Evolutionary conservation across 1,140 invertebrate genomes (phyloP).

Genomic region (Cherax destructor): DNA sequence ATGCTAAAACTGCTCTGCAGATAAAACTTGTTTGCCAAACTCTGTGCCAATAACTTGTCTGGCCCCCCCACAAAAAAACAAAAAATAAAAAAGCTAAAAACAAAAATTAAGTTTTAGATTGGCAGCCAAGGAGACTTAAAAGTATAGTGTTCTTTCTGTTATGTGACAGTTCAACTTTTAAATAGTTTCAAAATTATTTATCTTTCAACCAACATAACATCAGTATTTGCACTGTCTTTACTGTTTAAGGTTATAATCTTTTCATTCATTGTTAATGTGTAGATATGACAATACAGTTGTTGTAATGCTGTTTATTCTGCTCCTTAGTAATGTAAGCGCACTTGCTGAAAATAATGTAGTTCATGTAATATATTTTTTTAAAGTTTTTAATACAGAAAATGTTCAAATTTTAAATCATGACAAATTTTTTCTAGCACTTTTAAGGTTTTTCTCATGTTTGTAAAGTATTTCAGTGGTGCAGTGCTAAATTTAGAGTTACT

Average conservation of each 20-base stretch:
- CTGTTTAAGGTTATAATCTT: too few species aligned
- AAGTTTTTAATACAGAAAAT: neutral
- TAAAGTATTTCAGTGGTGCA: neutral
- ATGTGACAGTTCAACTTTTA: too few species aligned
- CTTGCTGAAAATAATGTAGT: slow-evolving; percentile 5
- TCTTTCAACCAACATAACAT: too few species aligned
- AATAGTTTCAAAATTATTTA: too few species aligned
- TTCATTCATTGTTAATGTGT: too few species aligned
- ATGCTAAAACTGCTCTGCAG: slow-evolving; percentile 1
- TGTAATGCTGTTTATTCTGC: too few species aligned
- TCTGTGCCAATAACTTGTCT: slow-evolving; percentile 7
- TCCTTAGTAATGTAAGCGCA: neutral
- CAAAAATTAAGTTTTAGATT: too few species aligned
- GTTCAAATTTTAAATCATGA: neutral
- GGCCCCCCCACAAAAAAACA: neutral
- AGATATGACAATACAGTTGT: too few species aligned
- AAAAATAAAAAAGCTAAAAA: neutral
- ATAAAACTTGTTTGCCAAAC: slow-evolving; percentile 1
- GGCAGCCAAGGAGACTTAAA: too few species aligned
- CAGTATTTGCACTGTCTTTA: too few species aligned
- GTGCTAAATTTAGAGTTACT: neutral
- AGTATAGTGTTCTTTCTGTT: too few species aligned
- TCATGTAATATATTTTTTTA: neutral
- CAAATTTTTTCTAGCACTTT: neutral
- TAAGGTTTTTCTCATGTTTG: neutral